These are phyloP conservation scores for Oligia strigilis DNA, from an alignment of 2,888 invertebrate genomes.

Conservation along the genomic window DNA sequence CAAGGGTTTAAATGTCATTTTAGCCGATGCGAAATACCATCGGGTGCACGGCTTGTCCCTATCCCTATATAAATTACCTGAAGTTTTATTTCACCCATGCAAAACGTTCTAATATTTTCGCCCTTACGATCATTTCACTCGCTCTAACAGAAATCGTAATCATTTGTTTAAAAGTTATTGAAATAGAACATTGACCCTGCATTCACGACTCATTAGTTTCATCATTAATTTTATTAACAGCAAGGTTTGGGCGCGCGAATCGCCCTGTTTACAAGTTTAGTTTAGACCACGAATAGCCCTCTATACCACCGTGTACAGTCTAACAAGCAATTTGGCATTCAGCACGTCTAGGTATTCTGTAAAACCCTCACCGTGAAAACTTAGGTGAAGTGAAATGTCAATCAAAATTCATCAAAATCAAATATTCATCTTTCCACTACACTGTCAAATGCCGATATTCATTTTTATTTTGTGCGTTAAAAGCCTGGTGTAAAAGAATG, in stretches of 20 bases:
- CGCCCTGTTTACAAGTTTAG: slow-evolving; percentile 32
- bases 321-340: background rate
- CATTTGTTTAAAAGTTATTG: slow-evolving; percentile 17
- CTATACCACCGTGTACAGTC: background rate
- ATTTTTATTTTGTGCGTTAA: too few species aligned
- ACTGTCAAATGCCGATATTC: too few species aligned
- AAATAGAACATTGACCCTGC: slow-evolving; percentile 42
- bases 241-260: slow-evolving; percentile 35
- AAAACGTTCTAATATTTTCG: background rate
- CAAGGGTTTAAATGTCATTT: too few species aligned
- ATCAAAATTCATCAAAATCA: too few species aligned
- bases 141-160: background rate
- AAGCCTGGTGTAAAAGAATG: too few species aligned
- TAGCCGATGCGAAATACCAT: too few species aligned
- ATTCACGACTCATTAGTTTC: slow-evolving; percentile 28
- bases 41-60: background rate
- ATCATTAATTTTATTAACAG: slow-evolving; percentile 50
- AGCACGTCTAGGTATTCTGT: too few species aligned
- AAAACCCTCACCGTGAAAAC: too few species aligned
- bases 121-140: background rate
- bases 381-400: too few species aligned
- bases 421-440: too few species aligned
- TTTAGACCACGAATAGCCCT: slow-evolving; percentile 41
- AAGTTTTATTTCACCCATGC: background rate
- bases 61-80: background rate